Percentiles rank a stretch among this genome's conserved stretches.
Evolutionary conservation across 1,140 invertebrate genomes (phyloP).

Genomic region (Drosophila santomea): DNA sequence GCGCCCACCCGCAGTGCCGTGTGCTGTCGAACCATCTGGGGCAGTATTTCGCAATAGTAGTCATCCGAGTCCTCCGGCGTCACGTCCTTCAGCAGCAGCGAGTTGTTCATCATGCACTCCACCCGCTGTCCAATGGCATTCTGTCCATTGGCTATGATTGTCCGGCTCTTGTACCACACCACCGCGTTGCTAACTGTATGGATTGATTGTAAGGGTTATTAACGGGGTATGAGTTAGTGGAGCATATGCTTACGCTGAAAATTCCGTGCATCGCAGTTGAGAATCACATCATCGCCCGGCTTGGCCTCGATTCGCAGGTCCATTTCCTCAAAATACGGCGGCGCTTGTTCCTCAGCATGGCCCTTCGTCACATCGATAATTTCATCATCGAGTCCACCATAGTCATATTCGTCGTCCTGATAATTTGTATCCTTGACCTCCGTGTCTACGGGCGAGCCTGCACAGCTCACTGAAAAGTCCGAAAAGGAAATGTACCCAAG

Average conservation of each 20-base stretch:
- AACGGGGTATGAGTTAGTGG: neutral
- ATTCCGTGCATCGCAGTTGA: slow-evolving; percentile 74
- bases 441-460: slow-evolving; percentile 34
- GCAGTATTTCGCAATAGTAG: slow-evolving; percentile 74
- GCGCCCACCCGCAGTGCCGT: slow-evolving; percentile 57
- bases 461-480: slow-evolving; percentile 25
- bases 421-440: slow-evolving; percentile 11
- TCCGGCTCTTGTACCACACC: slow-evolving; percentile 74
- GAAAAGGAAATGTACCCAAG: no score
- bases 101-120: slow-evolving; percentile 67
- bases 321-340: slow-evolving; percentile 66
- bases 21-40: slow-evolving; percentile 60
- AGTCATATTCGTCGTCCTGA: slow-evolving; percentile 60
- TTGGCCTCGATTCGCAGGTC: slow-evolving; percentile 49
- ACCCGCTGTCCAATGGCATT: slow-evolving; percentile 49
- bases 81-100: slow-evolving; percentile 57
- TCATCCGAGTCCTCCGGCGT: slow-evolving; percentile 64
- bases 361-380: neutral
- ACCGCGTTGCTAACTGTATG: slow-evolving; percentile 64
- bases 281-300: slow-evolving; percentile 60
- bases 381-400: neutral
- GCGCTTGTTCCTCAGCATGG: neutral
- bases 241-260: slow-evolving; percentile 51
- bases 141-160: slow-evolving; percentile 55
- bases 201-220: neutral